Evolutionary conservation across 2,888 invertebrate genomes (phyloP), one percentile per base, ranked within the genome.

Genomic region (Heliconius charithonia): DNA sequence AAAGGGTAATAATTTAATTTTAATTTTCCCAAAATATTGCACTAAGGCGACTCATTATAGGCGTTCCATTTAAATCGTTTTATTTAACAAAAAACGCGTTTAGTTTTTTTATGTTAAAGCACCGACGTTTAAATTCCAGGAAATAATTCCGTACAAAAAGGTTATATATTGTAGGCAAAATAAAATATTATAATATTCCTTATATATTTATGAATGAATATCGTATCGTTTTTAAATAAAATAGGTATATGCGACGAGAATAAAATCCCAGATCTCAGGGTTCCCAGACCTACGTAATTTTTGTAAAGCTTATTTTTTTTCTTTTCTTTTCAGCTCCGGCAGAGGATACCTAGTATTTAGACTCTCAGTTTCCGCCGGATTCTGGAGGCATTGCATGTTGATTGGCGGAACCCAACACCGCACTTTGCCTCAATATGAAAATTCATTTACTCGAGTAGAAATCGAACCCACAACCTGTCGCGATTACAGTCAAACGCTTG

Each of bases 201-300:
- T n/a, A n/a, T n/a, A n/a, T n/a, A 27, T 63, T 63, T 63, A 63
- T 63, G 29, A 65, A 65, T 65, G 65, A 65, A 65, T 65, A 63
- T 63, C 25, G 63, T 62, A 13, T 19, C 19, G 10, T 25, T 13
- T 62, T 62, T 25, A 25, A 25, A 65, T 6, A 16, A 65, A 66
- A 32, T 66, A 29, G 7, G 65, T 65, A 7, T 65, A 7, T 65
- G 29, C 29, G 32, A 65, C 19, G 29, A 16, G 16, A 51, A 19
- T 51, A 19, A 45, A 4, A 45, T 16, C 16, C 16, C 45, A 45
- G 45, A 45, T 45, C 45, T 45, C 16, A 45, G 45, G 45, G 45
- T 16, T n/a, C 45, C 45, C 4, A 4, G 13, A 4, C 1, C 45
- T 16, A 45, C 45, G 45, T 16, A 2, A 45, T 45, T 45, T 4